These are phyloP conservation scores for Eidolon helvum DNA, from an alignment of 2,113 vertebrate species.

Conservation along the genomic window DNA sequence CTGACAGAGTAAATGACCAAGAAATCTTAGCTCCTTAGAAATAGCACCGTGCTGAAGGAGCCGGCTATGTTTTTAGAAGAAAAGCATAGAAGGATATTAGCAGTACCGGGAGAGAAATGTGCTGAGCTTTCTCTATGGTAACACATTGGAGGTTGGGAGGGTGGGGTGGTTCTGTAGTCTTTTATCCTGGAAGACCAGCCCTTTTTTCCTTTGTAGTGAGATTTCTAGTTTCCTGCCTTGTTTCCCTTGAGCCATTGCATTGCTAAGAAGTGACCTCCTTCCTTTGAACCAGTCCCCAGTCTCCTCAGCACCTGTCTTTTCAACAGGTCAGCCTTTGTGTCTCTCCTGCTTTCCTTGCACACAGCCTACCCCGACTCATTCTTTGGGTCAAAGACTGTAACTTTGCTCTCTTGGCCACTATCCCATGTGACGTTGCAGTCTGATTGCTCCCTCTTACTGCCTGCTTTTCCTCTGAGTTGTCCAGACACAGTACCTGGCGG, in stretches of 20 bases:
- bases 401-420: neutral
- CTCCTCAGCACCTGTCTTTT: neutral
- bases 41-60: neutral
- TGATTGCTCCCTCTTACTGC: neutral
- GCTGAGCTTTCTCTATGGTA: neutral
- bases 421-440: rapidly evolving
- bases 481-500: neutral
- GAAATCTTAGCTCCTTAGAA: neutral
- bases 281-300: neutral
- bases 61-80: neutral
- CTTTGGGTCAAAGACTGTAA: neutral
- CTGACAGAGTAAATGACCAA: neutral
- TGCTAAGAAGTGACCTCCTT: neutral
- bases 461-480: neutral
- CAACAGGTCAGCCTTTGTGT: neutral
- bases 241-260: neutral
- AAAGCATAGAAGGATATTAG: neutral
- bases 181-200: neutral
- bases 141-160: no score
- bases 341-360: neutral
- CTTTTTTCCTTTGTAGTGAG: neutral
- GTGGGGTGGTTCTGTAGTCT: neutral
- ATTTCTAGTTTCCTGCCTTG: neutral
- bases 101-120: neutral
- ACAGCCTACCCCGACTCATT: no score